A percentile compares a stretch with the other conserved stretches of the same genome.
phyloP scores from a whole-genome alignment of 2,797 vertebrate genomes.

The Diceros bicornis region DNA sequence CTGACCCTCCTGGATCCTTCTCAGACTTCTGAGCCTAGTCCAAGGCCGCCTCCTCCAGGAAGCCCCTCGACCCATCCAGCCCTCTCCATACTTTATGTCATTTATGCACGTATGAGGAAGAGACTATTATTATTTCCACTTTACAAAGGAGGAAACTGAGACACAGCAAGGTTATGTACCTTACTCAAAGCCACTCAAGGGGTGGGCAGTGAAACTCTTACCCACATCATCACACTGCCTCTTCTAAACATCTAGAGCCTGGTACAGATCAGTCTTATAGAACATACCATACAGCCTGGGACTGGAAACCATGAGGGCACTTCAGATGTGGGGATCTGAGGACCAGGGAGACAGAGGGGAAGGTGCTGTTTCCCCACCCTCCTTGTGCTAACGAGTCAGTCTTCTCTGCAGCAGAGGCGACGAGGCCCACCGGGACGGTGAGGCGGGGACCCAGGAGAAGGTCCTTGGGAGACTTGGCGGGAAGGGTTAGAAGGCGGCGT shows the following conservation, averaged over 20 bases:
- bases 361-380: neutral
- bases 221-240: accelerated
- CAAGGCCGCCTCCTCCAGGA: neutral
- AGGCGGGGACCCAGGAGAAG: neutral
- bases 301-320: neutral
- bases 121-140: neutral
- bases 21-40: neutral
- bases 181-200: neutral
- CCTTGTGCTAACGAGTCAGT: neutral
- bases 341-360: neutral
- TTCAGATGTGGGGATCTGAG: neutral
- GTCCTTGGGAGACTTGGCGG: neutral
- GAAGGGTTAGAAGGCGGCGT: neutral
- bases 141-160: neutral
- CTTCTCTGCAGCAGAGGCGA: neutral
- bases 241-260: neutral
- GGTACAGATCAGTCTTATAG: neutral
- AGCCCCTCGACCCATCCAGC: neutral
- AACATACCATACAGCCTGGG: too few relatives aligned
- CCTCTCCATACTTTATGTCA: neutral
- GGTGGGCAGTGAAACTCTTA: neutral
- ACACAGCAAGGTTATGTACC: neutral
- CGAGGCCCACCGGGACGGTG: accelerated
- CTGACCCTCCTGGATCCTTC: neutral
- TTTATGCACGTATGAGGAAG: neutral